A percentile compares a stretch with the other conserved stretches of the same genome.
phyloP scores from a whole-genome alignment of 2,113 vertebrate species.

The Entomyzon cyanotis region DNA sequence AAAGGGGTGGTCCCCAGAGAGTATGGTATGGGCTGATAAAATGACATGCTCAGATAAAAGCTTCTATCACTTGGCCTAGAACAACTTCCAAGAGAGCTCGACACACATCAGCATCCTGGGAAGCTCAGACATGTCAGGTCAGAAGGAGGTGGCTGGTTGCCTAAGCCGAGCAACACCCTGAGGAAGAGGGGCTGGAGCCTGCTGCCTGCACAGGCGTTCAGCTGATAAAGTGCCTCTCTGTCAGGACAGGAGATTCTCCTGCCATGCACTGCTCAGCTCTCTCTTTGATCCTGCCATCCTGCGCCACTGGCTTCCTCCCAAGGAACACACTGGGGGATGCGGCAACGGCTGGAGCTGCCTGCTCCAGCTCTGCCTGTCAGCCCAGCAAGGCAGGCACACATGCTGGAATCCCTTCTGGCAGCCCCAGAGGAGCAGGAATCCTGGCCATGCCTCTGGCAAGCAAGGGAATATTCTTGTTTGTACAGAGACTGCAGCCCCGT shows the following conservation, averaged over 20 bases:
- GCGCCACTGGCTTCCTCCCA: neutral
- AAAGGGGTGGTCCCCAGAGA: neutral
- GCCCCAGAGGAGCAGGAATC: neutral
- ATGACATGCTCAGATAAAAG: neutral
- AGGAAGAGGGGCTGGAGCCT: neutral
- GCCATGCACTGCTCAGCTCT: neutral
- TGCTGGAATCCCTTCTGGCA: constrained; percentile 18
- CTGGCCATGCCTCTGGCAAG: neutral
- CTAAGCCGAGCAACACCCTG: neutral
- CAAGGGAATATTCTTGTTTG: neutral
- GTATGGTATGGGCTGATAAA: neutral
- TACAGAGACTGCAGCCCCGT: neutral
- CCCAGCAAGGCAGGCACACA: neutral
- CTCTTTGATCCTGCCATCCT: constrained; percentile 6
- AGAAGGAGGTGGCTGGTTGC: neutral
- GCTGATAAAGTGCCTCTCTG: neutral
- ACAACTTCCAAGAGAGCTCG: neutral
- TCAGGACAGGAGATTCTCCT: neutral
- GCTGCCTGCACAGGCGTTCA: neutral
- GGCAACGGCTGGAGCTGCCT: neutral
- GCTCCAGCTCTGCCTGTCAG: constrained; percentile 23
- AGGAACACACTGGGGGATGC: neutral
- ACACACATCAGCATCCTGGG: neutral
- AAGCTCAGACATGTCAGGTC: neutral
- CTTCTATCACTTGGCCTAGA: neutral